Conservation (phyloP, 2,888 invertebrate genomes). For the Drosophila colorata region DNA sequence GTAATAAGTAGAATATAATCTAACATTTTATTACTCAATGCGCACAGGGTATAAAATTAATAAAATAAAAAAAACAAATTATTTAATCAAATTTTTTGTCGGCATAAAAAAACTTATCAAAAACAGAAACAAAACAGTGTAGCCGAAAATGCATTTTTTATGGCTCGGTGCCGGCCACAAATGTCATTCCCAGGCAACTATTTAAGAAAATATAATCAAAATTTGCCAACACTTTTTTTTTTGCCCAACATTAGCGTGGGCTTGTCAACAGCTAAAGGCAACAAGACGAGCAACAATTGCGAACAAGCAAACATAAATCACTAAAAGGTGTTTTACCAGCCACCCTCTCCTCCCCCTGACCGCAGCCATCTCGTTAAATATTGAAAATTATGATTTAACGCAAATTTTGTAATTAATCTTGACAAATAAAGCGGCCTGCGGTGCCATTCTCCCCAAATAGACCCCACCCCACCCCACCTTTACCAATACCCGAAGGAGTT, state of each 20-base stretch:
- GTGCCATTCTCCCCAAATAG: conserved; percentile 11
- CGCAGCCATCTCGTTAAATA: conserved; percentile 52
- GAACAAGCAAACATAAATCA: conserved; percentile 53
- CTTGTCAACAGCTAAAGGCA: conserved; percentile 42
- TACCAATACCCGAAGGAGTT: conserved; percentile 38
- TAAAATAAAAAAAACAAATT: too few species aligned
- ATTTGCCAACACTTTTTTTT: too few species aligned
- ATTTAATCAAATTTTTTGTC: conserved; percentile 16
- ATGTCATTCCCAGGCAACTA: too few species aligned
- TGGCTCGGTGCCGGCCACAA: too few species aligned
- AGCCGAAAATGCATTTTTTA: too few species aligned
- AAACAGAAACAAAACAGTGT: too few species aligned
- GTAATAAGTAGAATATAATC: too few species aligned
- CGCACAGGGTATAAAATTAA: too few species aligned
- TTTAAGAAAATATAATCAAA: too few species aligned
- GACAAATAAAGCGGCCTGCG: conserved; percentile 71
- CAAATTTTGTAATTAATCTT: conserved; percentile 80
- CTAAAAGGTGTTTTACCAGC: conserved; percentile 28
- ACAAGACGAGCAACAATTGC: conserved; percentile 18
- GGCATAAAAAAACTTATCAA: too few species aligned
- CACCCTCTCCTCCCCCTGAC: not conserved
- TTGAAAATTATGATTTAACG: conserved; percentile 77
- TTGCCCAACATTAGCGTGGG: too few species aligned
- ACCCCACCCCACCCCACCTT: conserved; percentile 10
- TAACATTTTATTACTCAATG: too few species aligned